Evolutionary conservation across 2,113 vertebrate species (phyloP), one percentile per base, ranked within the genome.

Genomic region (Chloropsis hardwickii): DNA sequence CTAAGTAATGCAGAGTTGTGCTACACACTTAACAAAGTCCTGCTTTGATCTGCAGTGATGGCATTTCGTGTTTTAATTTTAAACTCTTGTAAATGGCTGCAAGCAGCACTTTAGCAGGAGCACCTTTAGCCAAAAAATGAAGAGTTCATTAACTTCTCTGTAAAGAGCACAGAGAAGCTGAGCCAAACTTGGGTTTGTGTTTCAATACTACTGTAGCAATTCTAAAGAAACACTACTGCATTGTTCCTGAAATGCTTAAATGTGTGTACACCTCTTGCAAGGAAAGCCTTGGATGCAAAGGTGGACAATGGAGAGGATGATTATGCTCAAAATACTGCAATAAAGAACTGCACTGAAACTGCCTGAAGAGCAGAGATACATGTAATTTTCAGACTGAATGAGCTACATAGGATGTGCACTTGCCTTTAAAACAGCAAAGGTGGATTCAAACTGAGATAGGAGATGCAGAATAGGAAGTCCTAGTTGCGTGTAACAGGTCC

Each of bases 401-500:
- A 60, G 33, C 15, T 39, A 11, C 9, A 4, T 7, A 40, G 16
- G 12, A 27, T 51, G 10, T 61, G 42, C 20, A 13, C 6, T 48
- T 28, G 12, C 65, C 60, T 93, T 86, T 39, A 24, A 37, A 84
- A 25, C 4, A 28, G 17, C 44, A 64, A 33, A 76, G 22, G 13
- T 69, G 21, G 15, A 15, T 84, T 81, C 39, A 4, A 28, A 35
- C 31, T 42, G 22, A 76, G 76, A 28, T 14, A 50, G 27, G 27
- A 74, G 22, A 40, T 40, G 31, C 2, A 4, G 19, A 44, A 23
- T 29, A 73, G 45, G 57, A 78, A 40, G 16, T n/a, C n/a, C 20
- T 33, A n/a, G 33, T 28, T 5, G 0, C 28, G 4, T 2, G 0
- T 66, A n/a, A 50, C 6, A 4, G 31, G 4, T 22, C 29, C 12